These are phyloP conservation scores for Ceratothoa steindachneri DNA, from an alignment of 2,888 invertebrate genomes.

Conservation along the genomic window DNA sequence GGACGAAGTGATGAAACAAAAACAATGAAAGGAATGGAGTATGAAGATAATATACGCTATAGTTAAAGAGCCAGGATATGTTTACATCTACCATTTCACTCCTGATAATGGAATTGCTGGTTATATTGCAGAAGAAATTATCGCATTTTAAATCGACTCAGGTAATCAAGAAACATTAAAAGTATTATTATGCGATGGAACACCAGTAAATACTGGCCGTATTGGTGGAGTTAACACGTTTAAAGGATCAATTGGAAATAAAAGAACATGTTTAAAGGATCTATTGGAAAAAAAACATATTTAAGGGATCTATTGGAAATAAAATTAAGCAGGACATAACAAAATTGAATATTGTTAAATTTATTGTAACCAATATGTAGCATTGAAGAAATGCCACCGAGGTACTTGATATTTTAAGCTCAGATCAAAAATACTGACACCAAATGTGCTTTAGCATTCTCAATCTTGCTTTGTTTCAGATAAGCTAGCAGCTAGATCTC, in stretches of 20 bases:
- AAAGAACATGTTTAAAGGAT: too few relatives aligned
- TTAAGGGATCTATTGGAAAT: too few relatives aligned
- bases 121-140: not conserved
- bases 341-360: too few relatives aligned
- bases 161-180: not conserved
- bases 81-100: not conserved
- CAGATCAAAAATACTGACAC: not conserved
- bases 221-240: not conserved
- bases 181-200: not conserved
- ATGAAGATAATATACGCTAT: not conserved
- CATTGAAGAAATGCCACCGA: not conserved
- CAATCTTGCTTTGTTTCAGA: not conserved
- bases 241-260: too few relatives aligned
- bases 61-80: not conserved
- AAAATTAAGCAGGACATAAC: too few relatives aligned
- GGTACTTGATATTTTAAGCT: not conserved
- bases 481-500: not conserved
- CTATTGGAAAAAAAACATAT: not conserved
- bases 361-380: too few relatives aligned
- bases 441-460: not conserved
- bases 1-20: too few relatives aligned
- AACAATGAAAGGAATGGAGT: too few relatives aligned
- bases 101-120: not conserved
- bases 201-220: not conserved
- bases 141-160: not conserved